Conservation (phyloP, 2,797 vertebrate species). For the Manis pentadactyla region DNA sequence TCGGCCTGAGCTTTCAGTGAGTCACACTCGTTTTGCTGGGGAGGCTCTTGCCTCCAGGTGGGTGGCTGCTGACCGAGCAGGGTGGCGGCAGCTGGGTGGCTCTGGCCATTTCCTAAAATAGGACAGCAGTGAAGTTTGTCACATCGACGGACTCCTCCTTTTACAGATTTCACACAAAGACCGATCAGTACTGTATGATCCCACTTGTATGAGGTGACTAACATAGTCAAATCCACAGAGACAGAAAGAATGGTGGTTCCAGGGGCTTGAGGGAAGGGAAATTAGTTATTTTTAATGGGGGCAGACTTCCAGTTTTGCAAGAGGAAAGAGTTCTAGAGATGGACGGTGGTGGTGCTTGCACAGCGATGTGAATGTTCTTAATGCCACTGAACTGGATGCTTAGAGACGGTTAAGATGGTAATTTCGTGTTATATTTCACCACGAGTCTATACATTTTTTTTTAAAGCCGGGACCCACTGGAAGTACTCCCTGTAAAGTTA, state of each 20-base stretch:
- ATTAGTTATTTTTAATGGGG: no score
- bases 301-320: not conserved
- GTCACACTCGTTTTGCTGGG: no score
- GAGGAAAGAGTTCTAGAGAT: not conserved
- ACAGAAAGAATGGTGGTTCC: not conserved
- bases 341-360: not conserved
- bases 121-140: no score
- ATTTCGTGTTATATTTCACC: not conserved
- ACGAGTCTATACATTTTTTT: no score
- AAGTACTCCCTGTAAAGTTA: not conserved
- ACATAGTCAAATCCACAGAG: not conserved
- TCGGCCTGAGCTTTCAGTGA: no score
- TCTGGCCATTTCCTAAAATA: no score
- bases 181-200: not conserved
- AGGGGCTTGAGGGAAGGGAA: not conserved
- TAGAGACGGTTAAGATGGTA: not conserved
- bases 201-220: not conserved
- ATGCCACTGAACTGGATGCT: not conserved
- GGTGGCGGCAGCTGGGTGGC: no score
- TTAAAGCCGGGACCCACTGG: not conserved
- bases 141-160: no score
- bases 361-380: not conserved
- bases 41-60: no score
- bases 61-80: no score
- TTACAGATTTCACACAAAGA: not conserved